Base-by-base conservation (phyloP, 2,888 invertebrate species). In the Pollenia labialis region DNA sequence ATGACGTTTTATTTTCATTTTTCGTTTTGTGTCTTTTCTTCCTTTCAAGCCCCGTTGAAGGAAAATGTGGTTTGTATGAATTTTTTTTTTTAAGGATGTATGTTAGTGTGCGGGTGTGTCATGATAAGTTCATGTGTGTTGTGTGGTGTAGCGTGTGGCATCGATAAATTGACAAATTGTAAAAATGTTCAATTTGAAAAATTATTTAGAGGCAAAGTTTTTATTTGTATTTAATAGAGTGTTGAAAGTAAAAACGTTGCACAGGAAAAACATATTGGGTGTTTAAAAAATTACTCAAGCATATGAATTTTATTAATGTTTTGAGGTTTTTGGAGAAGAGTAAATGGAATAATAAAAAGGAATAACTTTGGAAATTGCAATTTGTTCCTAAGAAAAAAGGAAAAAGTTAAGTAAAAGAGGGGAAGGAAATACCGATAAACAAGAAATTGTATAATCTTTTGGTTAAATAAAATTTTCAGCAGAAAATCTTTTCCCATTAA, bases 101-200 rank as follows among this genome's bases (percentile, higher is more conserved):
- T 76, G 58, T 81, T 12, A 48, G 32, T 72, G 71, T 11, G 50
- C 54, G 74, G 44, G 42, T 58, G 52, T 71, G 40, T 72, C 23
- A 50, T 79, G 4, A 32, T 32, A 32, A 32, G 32, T 32, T 32
- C 32, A 32, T 32, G 32, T 32, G 79, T 80, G 60, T 84, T 76
- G 85, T 76, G 85, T 50, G 83, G 79, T 82, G 23, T 54, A 54
- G 52, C 60, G 68, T 46, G 42, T 60, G 69, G 50, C 90, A 91
- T 92, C 91, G 92, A 91, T 92, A 92, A 91, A 91, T 91, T 92
- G 91, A 92, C 91, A 91, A 91, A 91, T 91, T 91, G 91, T 90
- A 90, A 90, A 90, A 91, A 88, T 89, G 77, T 82, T 81, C 71
- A 79, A 82, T 85, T 80, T 85, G 79, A 80, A 69, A 84, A 75